These are phyloP conservation scores for Trichacis sp. DNA, from an alignment of 2,888 invertebrate species.

Conservation along the genomic window DNA sequence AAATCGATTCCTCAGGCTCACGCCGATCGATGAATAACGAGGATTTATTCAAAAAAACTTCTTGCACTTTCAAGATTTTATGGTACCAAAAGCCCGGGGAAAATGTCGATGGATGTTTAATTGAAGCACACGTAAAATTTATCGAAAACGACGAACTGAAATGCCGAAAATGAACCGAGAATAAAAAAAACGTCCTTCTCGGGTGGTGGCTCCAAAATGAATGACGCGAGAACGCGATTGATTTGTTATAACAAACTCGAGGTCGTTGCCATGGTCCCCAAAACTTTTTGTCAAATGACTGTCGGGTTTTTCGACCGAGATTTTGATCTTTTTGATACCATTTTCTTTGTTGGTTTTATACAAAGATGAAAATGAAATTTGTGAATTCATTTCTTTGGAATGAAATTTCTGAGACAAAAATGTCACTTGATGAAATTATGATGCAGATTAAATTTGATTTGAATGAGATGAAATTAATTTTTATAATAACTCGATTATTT, in stretches of 20 bases:
- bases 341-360: no score
- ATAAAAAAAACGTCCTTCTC: conserved; percentile 3
- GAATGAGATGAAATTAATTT: no score
- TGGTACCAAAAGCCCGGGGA: no score
- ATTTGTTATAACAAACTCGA: conserved; percentile 6
- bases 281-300: not conserved
- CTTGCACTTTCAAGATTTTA: conserved; percentile 1
- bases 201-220: conserved; percentile 15
- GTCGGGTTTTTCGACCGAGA: not conserved
- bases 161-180: conserved; percentile 10
- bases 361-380: no score
- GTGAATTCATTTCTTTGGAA: no score
- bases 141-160: not conserved
- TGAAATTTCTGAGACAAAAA: no score
- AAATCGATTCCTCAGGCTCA: not conserved
- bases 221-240: conserved; percentile 13
- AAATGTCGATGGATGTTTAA: not conserved
- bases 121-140: conserved; percentile 14
- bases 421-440: no score
- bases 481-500: no score
- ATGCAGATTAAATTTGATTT: no score
- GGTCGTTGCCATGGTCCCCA: conserved; percentile 11
- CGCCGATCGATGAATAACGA: not conserved
- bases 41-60: not conserved
- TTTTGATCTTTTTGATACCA: no score